Evolutionary conservation across 2,113 vertebrate species (phyloP), one percentile per base, ranked within the genome.

Genomic region (Ciconia boyciana): DNA sequence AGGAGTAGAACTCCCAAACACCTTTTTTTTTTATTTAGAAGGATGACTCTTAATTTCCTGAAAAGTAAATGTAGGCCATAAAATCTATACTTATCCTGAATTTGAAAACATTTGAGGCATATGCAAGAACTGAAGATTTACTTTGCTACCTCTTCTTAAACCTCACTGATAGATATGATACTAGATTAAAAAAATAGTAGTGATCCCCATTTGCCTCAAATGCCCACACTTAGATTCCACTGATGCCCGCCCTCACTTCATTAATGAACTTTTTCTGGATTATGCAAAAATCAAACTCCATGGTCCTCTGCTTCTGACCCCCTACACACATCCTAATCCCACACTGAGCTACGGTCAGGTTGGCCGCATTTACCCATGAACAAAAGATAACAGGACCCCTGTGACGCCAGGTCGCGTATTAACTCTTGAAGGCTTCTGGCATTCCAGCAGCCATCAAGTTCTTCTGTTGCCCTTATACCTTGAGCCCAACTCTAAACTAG

Each of bases 1-100:
- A 77, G 43, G 29, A 83, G 44, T n/a, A 78, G 32, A 78, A 69
- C 11, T 87, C 46, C 22, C 41, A 75, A 72, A 81, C 74, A 44
- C 9, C 16, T 52, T 46, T 15, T 13, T 14, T 41, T 69, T 90
- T 15, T 14, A 69, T 51, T 70, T 86, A 55, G 51, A 70, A 90
- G 52, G 11, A 68, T 85, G 70, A 79, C 58, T 82, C 55, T 57
- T 70, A 54, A 70, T 82, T 93, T 96, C 82, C 70, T 88, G 52
- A 93, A 93, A 93, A 87, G 75, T 90, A 85, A 90, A 79, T 79
- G 48, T 79, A 88, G 60, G 43, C 74, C 43, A 49, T 82, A 85
- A 91, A 89, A 22, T 52, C 64, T 76, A 7, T 57, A 55, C 68
- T 81, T 71, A 61, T 26, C 26, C 54, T 77, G 60, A 91, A 74